Conservation (phyloP, 2,113 vertebrate species). For the Sinocyclocheilus anophthalmus region DNA sequence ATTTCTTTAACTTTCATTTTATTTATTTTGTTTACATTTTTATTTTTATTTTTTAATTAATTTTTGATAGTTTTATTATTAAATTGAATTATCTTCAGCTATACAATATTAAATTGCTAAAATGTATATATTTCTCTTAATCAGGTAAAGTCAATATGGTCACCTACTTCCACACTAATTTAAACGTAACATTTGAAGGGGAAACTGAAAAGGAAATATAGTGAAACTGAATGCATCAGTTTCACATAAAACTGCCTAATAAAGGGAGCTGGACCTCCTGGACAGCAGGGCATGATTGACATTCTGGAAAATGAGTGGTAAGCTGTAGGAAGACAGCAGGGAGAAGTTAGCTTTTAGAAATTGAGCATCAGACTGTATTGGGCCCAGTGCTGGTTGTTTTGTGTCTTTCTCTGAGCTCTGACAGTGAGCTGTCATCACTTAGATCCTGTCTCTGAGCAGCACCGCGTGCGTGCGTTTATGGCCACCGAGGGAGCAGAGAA, state of each 20-base stretch:
- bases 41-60: no score
- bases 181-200: background rate
- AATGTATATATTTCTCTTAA: no score
- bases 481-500: background rate
- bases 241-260: background rate
- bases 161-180: background rate
- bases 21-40: no score
- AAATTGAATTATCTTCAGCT: no score
- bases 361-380: background rate
- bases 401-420: background rate
- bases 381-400: background rate
- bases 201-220: background rate
- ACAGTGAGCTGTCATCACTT: slow-evolving; percentile 14
- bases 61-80: no score
- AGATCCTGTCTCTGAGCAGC: slow-evolving; percentile 9
- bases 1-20: no score
- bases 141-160: no score
- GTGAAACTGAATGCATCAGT: background rate
- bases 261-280: background rate
- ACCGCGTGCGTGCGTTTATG: background rate
- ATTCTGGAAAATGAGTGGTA: no score
- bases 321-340: background rate
- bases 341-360: background rate
- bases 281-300: background rate
- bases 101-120: no score